Evolutionary conservation across 1,140 invertebrate species (phyloP).

Genomic region (Euwallacea similis): DNA sequence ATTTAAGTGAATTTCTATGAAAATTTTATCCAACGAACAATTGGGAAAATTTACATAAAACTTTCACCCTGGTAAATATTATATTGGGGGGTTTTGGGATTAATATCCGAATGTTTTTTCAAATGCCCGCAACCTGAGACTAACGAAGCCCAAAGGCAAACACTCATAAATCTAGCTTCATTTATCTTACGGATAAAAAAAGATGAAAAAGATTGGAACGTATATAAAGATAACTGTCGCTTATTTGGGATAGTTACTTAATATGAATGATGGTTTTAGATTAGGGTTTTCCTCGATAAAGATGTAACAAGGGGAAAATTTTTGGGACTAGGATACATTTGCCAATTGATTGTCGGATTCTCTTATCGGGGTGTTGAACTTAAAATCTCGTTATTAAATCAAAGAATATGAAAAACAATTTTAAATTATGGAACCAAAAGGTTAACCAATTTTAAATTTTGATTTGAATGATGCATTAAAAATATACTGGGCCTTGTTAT

Average conservation of each 20-base stretch:
- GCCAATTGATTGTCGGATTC: too few relatives aligned
- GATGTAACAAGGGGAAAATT: constrained; percentile 8
- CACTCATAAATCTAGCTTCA: constrained; percentile 15
- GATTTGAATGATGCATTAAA: too few relatives aligned
- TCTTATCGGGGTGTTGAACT: too few relatives aligned
- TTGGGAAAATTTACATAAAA: too few relatives aligned
- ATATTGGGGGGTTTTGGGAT: neutral
- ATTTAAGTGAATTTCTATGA: too few relatives aligned
- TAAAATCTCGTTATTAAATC: too few relatives aligned
- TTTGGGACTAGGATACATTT: neutral
- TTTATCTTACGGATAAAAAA: constrained; percentile 12
- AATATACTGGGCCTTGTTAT: too few relatives aligned
- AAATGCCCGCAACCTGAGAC: neutral
- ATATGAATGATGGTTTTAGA: constrained; percentile 20
- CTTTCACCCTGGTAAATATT: too few relatives aligned
- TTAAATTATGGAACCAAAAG: too few relatives aligned
- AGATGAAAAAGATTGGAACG: constrained; percentile 20
- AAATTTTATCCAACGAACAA: too few relatives aligned
- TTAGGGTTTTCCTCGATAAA: constrained; percentile 14
- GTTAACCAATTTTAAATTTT: too few relatives aligned
- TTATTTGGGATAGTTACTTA: constrained; percentile 10
- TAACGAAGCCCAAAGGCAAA: constrained; percentile 15
- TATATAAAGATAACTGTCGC: constrained; percentile 22
- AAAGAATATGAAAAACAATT: too few relatives aligned
- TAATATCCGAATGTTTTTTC: constrained; percentile 5